Evolutionary conservation across 2,113 vertebrate genomes (phyloP), one percentile per base, ranked within the genome.

Genomic region (Ranitomeya imitator): DNA sequence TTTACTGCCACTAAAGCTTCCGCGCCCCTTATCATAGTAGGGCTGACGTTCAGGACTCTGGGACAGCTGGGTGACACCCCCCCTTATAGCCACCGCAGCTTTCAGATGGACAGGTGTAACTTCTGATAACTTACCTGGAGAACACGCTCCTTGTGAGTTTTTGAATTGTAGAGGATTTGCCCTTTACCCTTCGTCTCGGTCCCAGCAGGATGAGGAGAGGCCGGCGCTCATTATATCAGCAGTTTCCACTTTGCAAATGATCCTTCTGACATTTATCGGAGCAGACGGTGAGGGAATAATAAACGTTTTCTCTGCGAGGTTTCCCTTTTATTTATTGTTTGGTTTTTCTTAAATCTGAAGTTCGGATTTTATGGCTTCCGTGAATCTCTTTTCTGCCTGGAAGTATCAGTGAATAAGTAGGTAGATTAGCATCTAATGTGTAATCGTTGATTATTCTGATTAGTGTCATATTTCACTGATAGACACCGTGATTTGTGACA

Each of bases 391-490:
- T 93, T 93, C 90, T 93, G 89, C 91, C 89, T 81, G 88, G 90
- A 92, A 94, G 90, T 90, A 91, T 85, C 91, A 83, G 78, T 92
- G 92, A 92, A 88, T 93, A 92, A 93, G 91, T 93, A 89, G 67
- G n/a, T 91, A 90, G 91, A 92, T 81, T 83, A 80, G 90, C 90
- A 86, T 91, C 90, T 91, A 90, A 88, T 91, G 86, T 89, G 92
- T 89, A 90, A 76, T 92, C 91, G 85, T 92, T 91, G 92, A 89
- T 92, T 91, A 89, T 91, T 94, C 91, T 93, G 91, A 93, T 93
- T 90, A 92, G 92, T 91, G 79, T 76, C 90, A 89, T 93, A 94
- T 93, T 94, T 94, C 92, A 92, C 92, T 89, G 79, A 79, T 90
- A 37, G 26, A 31, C 59, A 19, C 57, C 16, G 60, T 13, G 60